A percentile compares a stretch with the other conserved stretches of the same genome.
Evolutionary conservation across 2,888 invertebrate species (phyloP).

Genomic region (Adela reaumurella): DNA sequence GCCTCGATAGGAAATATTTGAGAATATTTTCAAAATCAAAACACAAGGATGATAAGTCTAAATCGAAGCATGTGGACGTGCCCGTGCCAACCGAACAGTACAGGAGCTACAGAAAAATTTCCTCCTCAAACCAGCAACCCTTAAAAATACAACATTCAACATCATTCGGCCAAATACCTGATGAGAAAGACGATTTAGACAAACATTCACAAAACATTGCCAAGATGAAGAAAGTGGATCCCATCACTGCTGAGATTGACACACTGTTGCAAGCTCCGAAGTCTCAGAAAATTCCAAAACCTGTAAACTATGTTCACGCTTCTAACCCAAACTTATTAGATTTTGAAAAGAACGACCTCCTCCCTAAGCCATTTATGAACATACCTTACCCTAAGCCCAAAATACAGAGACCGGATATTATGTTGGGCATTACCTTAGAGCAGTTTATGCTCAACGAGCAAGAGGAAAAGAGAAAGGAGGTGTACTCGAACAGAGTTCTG

Average conservation of each 20-base stretch:
- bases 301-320: constrained; percentile 64
- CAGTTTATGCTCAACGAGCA: constrained; percentile 76
- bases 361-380: constrained; percentile 31
- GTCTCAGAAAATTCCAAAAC: constrained; percentile 34
- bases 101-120: constrained; percentile 67
- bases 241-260: constrained; percentile 9
- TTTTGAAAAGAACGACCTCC: constrained; percentile 54
- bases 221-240: constrained; percentile 11
- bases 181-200: not conserved
- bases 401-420: constrained; percentile 50
- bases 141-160: constrained; percentile 8
- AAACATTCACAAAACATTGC: constrained; percentile 9
- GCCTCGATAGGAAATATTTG: constrained; percentile 69
- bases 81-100: constrained; percentile 78
- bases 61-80: constrained; percentile 30
- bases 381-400: constrained; percentile 31
- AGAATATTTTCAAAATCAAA: constrained; percentile 43
- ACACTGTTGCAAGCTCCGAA: constrained; percentile 7
- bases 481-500: constrained; percentile 55
- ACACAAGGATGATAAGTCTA: constrained; percentile 45
- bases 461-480: constrained; percentile 63
- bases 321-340: constrained; percentile 67
- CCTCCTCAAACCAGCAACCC: constrained; percentile 23
- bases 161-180: constrained; percentile 3
- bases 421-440: constrained; percentile 69